A percentile compares a stretch with the other conserved stretches of the same genome.
Conservation (phyloP, 2,797 vertebrate species). For the Tragopan temminckii region DNA sequence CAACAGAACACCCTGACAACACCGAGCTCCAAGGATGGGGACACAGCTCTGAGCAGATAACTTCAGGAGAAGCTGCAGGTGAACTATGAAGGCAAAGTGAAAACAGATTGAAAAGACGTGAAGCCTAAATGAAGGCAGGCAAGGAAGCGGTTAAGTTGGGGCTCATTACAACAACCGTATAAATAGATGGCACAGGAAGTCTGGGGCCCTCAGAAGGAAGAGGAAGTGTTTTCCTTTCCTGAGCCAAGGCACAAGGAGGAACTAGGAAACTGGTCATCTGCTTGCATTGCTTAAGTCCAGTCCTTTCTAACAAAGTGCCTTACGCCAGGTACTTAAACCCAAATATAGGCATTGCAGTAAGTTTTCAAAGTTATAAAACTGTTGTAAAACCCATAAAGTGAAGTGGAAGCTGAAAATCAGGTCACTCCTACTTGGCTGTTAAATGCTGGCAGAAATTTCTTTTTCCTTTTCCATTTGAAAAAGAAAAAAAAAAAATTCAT, state of each 20-base stretch:
- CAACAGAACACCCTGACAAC: not conserved
- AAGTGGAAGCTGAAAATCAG: not conserved
- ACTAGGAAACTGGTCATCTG: conserved; percentile 67
- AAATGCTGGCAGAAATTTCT: not conserved
- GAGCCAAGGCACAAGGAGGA: conserved; percentile 62
- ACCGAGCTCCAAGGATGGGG: not conserved
- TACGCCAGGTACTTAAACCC: conserved; percentile 18
- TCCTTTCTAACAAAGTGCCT: not conserved
- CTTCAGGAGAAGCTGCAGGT: not conserved
- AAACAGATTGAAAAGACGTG: not conserved
- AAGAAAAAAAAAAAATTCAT: not conserved
- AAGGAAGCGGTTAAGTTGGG: conserved; percentile 59
- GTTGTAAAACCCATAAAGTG: not conserved
- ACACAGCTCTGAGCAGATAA: not conserved
- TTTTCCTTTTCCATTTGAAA: conserved; percentile 2
- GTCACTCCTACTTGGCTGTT: not conserved
- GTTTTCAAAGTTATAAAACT: not conserved
- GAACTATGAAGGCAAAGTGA: not conserved
- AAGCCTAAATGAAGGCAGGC: not conserved
- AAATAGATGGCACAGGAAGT: conserved; percentile 75
- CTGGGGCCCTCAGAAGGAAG: conserved; percentile 69
- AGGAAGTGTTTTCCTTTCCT: conserved; percentile 73
- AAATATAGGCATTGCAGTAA: not conserved
- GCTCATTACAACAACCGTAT: conserved; percentile 58
- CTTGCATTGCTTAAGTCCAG: conserved; percentile 35